These are phyloP conservation scores for Garra rufa DNA, from an alignment of 2,113 vertebrate species.

Conservation along the genomic window DNA sequence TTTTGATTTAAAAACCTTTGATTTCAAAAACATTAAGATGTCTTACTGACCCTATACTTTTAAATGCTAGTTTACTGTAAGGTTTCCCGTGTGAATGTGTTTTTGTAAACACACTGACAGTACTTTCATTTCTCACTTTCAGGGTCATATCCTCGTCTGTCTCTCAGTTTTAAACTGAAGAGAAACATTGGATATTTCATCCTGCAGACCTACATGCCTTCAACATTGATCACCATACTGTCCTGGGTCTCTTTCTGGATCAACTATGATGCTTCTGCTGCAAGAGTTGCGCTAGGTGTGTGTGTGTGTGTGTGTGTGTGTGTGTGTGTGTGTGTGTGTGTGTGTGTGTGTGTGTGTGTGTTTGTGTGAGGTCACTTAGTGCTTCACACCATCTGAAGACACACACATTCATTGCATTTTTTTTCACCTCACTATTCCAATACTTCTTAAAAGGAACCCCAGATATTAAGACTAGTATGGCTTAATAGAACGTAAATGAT, in stretches of 20 bases:
- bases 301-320: conserved; percentile 68
- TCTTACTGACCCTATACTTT: background rate
- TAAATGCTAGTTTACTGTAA: background rate
- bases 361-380: conserved; percentile 10
- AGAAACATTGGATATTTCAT: conserved; percentile 94
- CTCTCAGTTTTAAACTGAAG: conserved; percentile 89
- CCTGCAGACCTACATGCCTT: conserved; percentile 92
- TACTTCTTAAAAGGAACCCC: too few relatives aligned
- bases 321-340: conserved; percentile 67
- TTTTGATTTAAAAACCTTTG: background rate
- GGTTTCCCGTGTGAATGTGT: background rate
- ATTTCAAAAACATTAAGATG: too few relatives aligned
- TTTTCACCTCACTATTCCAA: background rate
- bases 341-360: too few relatives aligned
- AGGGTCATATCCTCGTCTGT: conserved; percentile 92
- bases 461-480: too few relatives aligned
- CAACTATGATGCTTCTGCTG: conserved; percentile 93
- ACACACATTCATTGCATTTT: background rate
- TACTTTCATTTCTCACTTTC: conserved; percentile 54
- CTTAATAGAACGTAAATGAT: too few relatives aligned
- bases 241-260: conserved; percentile 94
- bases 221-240: conserved; percentile 87
- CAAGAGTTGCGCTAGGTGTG: conserved; percentile 88
- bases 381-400: background rate
- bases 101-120: conserved; percentile 1